Percentiles rank a stretch among this genome's conserved stretches.
These are phyloP conservation scores for Galerucella calmariensis DNA, from an alignment of 2,888 invertebrate genomes.

Conservation along the genomic window DNA sequence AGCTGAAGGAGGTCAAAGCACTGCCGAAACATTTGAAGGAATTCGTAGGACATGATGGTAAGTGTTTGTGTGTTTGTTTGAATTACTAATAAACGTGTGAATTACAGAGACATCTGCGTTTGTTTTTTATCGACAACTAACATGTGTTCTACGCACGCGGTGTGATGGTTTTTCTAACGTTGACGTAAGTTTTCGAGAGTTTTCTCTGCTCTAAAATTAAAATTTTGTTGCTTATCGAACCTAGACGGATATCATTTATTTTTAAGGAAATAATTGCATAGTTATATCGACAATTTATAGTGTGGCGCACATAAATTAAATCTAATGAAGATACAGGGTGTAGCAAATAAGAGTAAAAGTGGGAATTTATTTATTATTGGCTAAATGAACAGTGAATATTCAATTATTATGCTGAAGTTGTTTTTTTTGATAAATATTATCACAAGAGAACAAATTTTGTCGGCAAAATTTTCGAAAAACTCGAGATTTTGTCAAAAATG, in stretches of 20 bases:
- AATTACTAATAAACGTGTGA: conserved; percentile 34
- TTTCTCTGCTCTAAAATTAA: conserved; percentile 47
- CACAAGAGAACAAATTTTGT: too few relatives aligned
- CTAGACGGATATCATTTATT: conserved; percentile 1
- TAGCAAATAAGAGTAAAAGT: too few relatives aligned
- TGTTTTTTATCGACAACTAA: conserved; percentile 33
- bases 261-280: conserved; percentile 13
- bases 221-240: conserved; percentile 43
- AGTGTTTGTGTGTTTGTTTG: conserved; percentile 26
- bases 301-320: too few relatives aligned
- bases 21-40: conserved; percentile 84
- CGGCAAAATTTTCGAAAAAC: too few relatives aligned
- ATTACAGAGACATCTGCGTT: conserved; percentile 24
- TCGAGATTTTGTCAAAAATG: too few relatives aligned
- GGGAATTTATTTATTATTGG: too few relatives aligned
- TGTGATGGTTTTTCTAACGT: conserved; percentile 30
- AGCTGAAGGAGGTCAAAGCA: conserved; percentile 72
- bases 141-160: conserved; percentile 19
- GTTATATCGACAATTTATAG: background rate
- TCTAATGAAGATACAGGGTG: too few relatives aligned
- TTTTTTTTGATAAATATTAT: too few relatives aligned
- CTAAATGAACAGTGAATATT: too few relatives aligned
- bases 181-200: conserved; percentile 30
- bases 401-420: too few relatives aligned
- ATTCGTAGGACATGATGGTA: conserved; percentile 69